Conservation (phyloP, 2,113 vertebrate genomes). For the Halcyon senegalensis region DNA sequence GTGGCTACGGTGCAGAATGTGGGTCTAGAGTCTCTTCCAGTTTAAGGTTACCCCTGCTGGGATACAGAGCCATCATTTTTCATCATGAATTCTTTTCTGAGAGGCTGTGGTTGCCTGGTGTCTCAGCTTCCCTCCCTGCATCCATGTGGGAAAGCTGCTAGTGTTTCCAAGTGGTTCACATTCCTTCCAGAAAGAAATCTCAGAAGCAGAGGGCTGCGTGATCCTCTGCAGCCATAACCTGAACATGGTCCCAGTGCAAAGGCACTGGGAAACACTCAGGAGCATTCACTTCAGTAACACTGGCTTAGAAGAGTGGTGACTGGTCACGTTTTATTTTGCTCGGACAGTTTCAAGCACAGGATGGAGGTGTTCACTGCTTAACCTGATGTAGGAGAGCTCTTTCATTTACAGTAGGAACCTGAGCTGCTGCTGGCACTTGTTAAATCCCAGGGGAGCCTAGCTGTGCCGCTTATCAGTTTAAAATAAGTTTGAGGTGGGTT, state of each 20-base stretch:
- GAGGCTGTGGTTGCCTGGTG: conserved; percentile 32
- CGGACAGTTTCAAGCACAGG: background rate
- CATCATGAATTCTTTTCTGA: conserved; percentile 39
- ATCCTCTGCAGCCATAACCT: background rate
- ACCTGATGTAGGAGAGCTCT: background rate
- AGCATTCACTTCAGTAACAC: background rate
- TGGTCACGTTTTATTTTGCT: background rate
- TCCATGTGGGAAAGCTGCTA: background rate
- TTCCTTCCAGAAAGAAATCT: conserved; percentile 28
- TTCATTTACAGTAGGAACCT: background rate
- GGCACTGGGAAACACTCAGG: background rate
- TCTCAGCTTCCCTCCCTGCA: conserved; percentile 1
- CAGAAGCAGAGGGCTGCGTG: background rate
- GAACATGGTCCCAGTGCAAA: background rate
- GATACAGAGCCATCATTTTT: conserved; percentile 38
- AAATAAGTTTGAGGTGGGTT: background rate
- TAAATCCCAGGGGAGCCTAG: background rate
- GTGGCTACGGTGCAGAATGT: background rate
- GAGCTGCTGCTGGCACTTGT: background rate
- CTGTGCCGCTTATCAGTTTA: background rate
- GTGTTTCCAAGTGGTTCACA: background rate
- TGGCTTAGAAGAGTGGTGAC: background rate
- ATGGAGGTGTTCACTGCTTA: background rate
- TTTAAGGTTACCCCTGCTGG: background rate
- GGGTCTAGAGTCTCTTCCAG: background rate